Evolutionary conservation across 2,797 vertebrate species (phyloP).

Genomic region (Danio choprae): DNA sequence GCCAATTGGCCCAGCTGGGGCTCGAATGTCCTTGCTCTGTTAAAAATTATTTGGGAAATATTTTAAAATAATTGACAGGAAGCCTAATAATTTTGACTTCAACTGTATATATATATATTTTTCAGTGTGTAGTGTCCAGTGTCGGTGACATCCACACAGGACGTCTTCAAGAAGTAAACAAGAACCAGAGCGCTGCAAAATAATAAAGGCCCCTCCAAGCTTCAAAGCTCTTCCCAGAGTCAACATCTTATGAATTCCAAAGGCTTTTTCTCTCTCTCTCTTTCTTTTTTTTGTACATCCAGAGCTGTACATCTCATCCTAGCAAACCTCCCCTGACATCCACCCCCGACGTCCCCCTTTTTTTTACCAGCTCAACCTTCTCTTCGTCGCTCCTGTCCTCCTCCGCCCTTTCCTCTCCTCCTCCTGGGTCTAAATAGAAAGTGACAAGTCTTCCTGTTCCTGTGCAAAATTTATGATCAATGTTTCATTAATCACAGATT

Average conservation of each 20-base stretch:
- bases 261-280: slow-evolving; percentile 35
- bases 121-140: slow-evolving; percentile 36
- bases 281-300: slow-evolving; percentile 57
- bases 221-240: slow-evolving; percentile 62
- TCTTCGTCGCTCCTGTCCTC: slow-evolving; percentile 65
- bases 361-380: slow-evolving; percentile 57
- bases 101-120: too few species aligned
- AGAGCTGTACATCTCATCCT: slow-evolving; percentile 53
- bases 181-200: slow-evolving; percentile 53
- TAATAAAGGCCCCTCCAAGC: slow-evolving; percentile 55
- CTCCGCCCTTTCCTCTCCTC: slow-evolving; percentile 61
- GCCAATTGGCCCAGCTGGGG: too few species aligned
- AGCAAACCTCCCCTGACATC: slow-evolving; percentile 64
- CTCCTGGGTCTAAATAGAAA: slow-evolving; percentile 76
- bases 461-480: slow-evolving; percentile 81
- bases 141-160: slow-evolving; percentile 23
- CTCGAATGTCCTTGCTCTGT: too few species aligned
- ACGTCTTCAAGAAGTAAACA: slow-evolving; percentile 27
- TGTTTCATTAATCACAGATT: slow-evolving; percentile 81
- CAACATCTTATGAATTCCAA: slow-evolving; percentile 71
- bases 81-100: too few species aligned
- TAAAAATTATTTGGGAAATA: too few species aligned
- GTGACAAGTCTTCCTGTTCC: slow-evolving; percentile 81
- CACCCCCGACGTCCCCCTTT: slow-evolving; percentile 59
- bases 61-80: too few species aligned